Evolutionary conservation across 2,888 invertebrate genomes (phyloP), one percentile per base, ranked within the genome.

Genomic region (Fabriciana adippe): DNA sequence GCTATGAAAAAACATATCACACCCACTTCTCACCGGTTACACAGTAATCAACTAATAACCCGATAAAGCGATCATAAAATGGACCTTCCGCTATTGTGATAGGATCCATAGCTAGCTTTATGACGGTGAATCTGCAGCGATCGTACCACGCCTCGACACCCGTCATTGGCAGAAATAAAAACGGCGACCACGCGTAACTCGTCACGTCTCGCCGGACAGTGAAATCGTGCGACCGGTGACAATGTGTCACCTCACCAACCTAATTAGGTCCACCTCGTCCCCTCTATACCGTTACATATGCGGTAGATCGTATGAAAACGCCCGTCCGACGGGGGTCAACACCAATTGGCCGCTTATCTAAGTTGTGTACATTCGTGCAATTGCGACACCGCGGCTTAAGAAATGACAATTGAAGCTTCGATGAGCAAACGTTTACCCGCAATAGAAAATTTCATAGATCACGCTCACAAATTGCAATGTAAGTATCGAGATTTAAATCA

Each of bases 131-230:
- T 84, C 81, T 81, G 81, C 83, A 84, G 80, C 81, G 60, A 60
- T 55, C 66, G 60, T 81, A 92, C 92, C 92, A 91, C 92, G 92
- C 92, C 92, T 91, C 91, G 86, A 86, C 90, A 90, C 89, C 86
- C 88, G 91, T 91, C 92, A 92, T 92, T 92, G 92, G 92, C 92
- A 92, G 92, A 92, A 91, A 92, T 92, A 92, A 92, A 92, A 92
- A 92, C 90, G 87, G 86, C 89, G 86, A 87, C 89, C 89, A 90
- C 91, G 91, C 92, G 92, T 92, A 90, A 88, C 91, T 87, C 85
- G 91, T 92, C 92, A 91, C 92, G 90, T 90, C 85, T 87, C 83
- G 87, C 78, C 86, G 90, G 90, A 86, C 90, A 89, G 89, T 82
- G 89, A 90, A 89, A 90, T 91, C 91, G 91, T 90, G 91, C 87